These are phyloP conservation scores for Opisthocomus hoazin DNA, from an alignment of 2,113 vertebrate species.

Conservation along the genomic window DNA sequence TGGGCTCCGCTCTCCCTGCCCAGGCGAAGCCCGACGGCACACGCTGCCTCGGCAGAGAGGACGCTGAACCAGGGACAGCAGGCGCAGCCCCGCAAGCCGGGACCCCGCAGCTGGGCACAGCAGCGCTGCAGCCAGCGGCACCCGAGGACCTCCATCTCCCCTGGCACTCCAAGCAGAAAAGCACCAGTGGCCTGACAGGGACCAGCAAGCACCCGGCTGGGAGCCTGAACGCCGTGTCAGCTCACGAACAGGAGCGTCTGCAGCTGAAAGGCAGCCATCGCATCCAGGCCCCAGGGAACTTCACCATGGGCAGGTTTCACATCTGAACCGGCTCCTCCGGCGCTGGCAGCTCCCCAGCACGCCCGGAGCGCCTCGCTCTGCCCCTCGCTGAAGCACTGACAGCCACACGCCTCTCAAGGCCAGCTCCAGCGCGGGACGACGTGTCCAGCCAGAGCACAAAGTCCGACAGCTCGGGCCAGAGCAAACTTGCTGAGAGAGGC, in stretches of 20 bases:
- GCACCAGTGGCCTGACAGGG: neutral
- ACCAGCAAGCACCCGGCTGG: neutral
- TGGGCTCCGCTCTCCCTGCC: neutral
- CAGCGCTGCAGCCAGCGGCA: neutral
- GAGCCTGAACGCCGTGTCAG: neutral
- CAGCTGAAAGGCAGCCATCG: neutral
- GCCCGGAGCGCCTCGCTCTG: neutral
- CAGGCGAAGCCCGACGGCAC: neutral
- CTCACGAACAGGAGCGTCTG: neutral
- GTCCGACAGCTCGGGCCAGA: neutral
- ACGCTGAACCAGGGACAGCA: neutral
- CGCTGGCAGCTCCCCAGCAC: accelerated
- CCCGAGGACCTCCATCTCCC: neutral
- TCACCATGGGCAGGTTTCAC: accelerated
- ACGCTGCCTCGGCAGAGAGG: neutral
- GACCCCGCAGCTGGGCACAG: neutral
- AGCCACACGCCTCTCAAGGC: neutral
- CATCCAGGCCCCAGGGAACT: neutral
- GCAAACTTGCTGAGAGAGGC: neutral
- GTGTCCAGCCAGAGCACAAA: neutral
- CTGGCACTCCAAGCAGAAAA: neutral
- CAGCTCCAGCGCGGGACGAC: neutral
- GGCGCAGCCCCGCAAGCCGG: neutral
- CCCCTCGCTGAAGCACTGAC: neutral
- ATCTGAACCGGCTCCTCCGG: neutral